These are phyloP conservation scores for Euura saliciscinereae DNA, from an alignment of 1,140 invertebrate genomes.

Conservation along the genomic window DNA sequence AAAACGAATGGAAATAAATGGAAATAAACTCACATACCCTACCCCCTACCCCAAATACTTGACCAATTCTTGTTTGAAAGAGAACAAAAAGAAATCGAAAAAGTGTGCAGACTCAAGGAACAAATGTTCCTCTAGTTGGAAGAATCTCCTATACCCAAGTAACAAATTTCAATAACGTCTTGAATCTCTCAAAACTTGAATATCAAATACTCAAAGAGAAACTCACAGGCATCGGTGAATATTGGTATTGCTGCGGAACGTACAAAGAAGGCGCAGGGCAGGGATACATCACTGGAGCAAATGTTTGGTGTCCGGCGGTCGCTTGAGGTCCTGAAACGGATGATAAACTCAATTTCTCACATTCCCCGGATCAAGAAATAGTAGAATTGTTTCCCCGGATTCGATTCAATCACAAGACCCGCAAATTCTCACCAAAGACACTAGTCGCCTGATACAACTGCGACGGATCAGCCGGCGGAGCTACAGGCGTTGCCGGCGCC, in stretches of 20 bases:
- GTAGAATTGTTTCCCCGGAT: background rate
- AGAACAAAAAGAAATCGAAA: too few species aligned
- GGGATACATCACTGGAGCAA: slow-evolving; percentile 55
- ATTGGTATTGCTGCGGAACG: slow-evolving; percentile 57
- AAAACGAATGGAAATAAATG: too few species aligned
- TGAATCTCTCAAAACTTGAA: too few species aligned
- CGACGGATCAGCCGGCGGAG: slow-evolving; percentile 52
- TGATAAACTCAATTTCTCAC: too few species aligned
- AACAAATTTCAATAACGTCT: too few species aligned
- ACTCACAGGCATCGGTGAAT: slow-evolving; percentile 58
- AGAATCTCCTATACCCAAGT: too few species aligned
- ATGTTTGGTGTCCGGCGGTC: slow-evolving; percentile 52
- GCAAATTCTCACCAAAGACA: slow-evolving; percentile 49
- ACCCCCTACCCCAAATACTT: too few species aligned
- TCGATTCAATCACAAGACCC: background rate
- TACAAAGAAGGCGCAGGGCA: slow-evolving; percentile 56
- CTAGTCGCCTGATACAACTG: slow-evolving; percentile 56
- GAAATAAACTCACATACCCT: too few species aligned
- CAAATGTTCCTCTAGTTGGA: too few species aligned
- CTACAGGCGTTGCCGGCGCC: slow-evolving; percentile 50
- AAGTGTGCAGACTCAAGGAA: too few species aligned
- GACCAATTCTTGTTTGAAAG: too few species aligned
- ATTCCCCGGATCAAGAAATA: background rate
- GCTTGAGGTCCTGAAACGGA: slow-evolving; percentile 49
- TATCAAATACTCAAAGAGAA: background rate